Evolutionary conservation across 2,888 invertebrate genomes (phyloP), one percentile per base, ranked within the genome.

Genomic region (Cheilosia impressa): DNA sequence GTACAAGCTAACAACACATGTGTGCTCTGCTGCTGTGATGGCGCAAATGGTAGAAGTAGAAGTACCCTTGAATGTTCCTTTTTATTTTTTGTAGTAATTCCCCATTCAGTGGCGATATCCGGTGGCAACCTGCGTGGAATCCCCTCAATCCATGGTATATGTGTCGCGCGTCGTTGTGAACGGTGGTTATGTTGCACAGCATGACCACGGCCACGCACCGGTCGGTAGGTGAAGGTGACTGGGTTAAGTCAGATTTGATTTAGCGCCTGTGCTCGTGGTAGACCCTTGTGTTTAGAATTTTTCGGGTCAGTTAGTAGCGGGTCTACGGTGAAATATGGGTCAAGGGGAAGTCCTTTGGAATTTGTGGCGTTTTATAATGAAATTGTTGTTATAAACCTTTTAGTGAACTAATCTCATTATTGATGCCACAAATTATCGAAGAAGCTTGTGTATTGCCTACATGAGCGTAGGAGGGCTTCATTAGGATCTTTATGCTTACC

Each of bases 91-190:
- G 55, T 13, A 45, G 52, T 63, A 50, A 63, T 53, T 73, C 68
- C 57, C 62, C 76, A 76, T 80, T 79, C 55, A 62, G 17, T 27
- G 41, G 47, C 27, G 43, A 55, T 69, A 80, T 80, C 71, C 85
- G 75, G 76, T 72, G 72, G 72, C 76, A 81, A 81, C 76, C 76
- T 85, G 85, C 76, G 72, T 81, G 81, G 76, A 81, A 77, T 81
- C 53, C 68, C 55, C 76, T 72, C 62, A 80, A 66, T 77, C 66
- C 62, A 60, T 50, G 76, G 55, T 63, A 68, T 85, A 68, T 85
- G 62, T 80, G 76, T 81, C 72, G 76, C 76, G 76, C 80, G 71
- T 55, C 47, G 27, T 58, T 19, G 50, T 62, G 52, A 57, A 66
- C 38, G 38, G 71, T 60, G 77, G 66, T 62, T 72, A 72, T 75